Conservation (phyloP, 2,797 vertebrate genomes). For the Smutsia gigantea region DNA sequence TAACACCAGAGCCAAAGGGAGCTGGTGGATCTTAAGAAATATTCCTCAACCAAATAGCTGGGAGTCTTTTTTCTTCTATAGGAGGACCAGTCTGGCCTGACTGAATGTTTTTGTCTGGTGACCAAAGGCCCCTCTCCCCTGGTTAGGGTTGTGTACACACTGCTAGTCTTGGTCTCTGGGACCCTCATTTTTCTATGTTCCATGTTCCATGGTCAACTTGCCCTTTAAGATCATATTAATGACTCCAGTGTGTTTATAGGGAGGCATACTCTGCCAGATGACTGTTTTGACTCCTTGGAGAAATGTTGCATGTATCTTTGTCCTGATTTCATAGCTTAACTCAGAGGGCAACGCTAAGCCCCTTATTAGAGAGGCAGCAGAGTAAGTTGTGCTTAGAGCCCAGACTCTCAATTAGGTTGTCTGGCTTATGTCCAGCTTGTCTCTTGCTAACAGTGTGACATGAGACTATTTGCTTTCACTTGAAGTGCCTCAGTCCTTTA, state of each 20-base stretch:
- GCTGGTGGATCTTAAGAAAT: not conserved
- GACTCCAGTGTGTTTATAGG: conserved; percentile 37
- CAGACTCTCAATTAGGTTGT: not conserved
- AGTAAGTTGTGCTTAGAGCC: not conserved
- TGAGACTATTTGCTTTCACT: not conserved
- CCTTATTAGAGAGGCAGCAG: not conserved
- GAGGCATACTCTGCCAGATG: not conserved
- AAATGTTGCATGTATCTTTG: conserved; percentile 26
- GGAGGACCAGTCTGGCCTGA: not conserved
- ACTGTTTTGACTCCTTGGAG: not conserved
- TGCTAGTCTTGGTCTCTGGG: not conserved
- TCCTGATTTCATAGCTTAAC: conserved; percentile 16
- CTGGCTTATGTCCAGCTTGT: not conserved
- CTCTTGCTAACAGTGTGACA: not conserved
- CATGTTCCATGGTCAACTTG: not conserved
- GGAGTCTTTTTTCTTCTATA: not conserved
- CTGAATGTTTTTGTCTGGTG: not conserved
- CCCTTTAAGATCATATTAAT: conserved; percentile 47
- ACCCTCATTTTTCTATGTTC: conserved; percentile 40
- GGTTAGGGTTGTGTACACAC: not conserved
- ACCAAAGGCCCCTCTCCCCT: not conserved
- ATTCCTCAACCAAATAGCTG: not conserved
- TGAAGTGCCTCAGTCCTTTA: not conserved
- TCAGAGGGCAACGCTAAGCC: not conserved
- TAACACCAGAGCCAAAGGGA: not conserved